Conservation (phyloP, 2,113 vertebrate genomes). For the Marcusenius ussheri region DNA sequence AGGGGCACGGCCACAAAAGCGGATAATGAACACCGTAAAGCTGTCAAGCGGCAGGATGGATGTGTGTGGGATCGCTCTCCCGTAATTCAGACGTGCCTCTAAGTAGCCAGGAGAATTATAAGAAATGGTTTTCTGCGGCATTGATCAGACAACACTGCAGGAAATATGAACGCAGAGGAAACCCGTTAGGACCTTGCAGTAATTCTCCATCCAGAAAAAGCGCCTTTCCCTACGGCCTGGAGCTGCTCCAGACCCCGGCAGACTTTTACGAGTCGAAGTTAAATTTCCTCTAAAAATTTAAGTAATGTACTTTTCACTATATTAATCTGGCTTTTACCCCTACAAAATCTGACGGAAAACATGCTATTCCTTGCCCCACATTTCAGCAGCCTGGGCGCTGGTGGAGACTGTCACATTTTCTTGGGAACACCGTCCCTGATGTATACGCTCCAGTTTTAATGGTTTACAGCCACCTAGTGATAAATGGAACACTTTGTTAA, state of each 20-base stretch:
- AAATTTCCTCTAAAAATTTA: slow-evolving; percentile 42
- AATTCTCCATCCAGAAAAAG: slow-evolving; percentile 68
- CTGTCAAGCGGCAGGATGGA: slow-evolving; percentile 92
- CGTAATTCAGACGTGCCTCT: slow-evolving; percentile 93
- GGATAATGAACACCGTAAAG: slow-evolving; percentile 99
- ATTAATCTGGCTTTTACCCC: slow-evolving; percentile 30
- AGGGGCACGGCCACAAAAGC: slow-evolving; percentile 86
- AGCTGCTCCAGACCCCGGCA: slow-evolving; percentile 35
- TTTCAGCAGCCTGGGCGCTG: slow-evolving; percentile 16
- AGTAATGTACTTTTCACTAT: slow-evolving; percentile 37
- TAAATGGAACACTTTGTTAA: slow-evolving; percentile 19
- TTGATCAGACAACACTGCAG: slow-evolving; percentile 86
- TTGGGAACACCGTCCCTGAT: too few species aligned
- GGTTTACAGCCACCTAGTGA: not conserved
- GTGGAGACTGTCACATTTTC: slow-evolving; percentile 15
- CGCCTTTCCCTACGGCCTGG: slow-evolving; percentile 37
- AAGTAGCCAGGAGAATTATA: slow-evolving; percentile 97
- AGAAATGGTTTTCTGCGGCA: slow-evolving; percentile 91
- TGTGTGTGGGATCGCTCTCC: slow-evolving; percentile 82
- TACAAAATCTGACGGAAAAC: slow-evolving; percentile 21
- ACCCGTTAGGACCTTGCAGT: slow-evolving; percentile 71
- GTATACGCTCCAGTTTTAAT: not conserved
- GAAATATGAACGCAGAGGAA: slow-evolving; percentile 87
- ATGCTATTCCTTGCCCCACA: slow-evolving; percentile 28
- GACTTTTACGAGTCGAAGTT: slow-evolving; percentile 43